Evolutionary conservation across 2,797 vertebrate genomes (phyloP), one percentile per base, ranked within the genome.

Genomic region (Myripristis jacobus): DNA sequence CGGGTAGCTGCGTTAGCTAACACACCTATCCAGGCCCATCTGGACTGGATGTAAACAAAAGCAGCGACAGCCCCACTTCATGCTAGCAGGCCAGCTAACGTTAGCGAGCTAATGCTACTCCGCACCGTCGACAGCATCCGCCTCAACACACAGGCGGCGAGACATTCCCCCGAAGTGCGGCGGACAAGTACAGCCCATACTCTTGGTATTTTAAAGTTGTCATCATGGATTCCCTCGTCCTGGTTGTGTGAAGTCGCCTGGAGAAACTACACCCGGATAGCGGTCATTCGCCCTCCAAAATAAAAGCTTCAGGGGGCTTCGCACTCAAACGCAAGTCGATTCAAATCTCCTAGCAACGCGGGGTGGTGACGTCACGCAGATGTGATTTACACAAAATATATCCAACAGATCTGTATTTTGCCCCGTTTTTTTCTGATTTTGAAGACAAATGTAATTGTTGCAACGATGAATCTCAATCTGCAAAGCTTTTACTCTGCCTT

Each of bases 31-130:
- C 83, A 72, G 86, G 84, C 86, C 82, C 87, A 59, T 57, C 81
- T n/a, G 58, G 71, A 54, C 85, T 69, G 84, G 76, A 88, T 83
- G 88, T 89, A 84, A 90, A 90, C 89, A 90, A 80, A 67, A 84
- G 84, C 79, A 27, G 74, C 73, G 59, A 51, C 70, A 61, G 82
- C 67, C 27, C 62, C 11, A 15, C 44, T 58, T 75, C 85, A 85
- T 87, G 83, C 74, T 88, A 84, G 75, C 86, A 50, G 41, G 48
- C 25, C 54, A 64, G 75, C 52, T 65, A 36, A 29, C 63, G 68
- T 67, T 21, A n/a, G 60, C 64, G 9, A 52, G 19, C 68, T 52
- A 13, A 41, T 7, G 69, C 50, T 41, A 31, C 6, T 6, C 24
- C 46, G 8, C 11, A 12, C 53, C 56, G 27, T 7, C 12, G 36